A percentile compares a stretch with the other conserved stretches of the same genome.
These are phyloP conservation scores for Parochlus steinenii DNA, from an alignment of 2,888 invertebrate genomes.

Conservation along the genomic window DNA sequence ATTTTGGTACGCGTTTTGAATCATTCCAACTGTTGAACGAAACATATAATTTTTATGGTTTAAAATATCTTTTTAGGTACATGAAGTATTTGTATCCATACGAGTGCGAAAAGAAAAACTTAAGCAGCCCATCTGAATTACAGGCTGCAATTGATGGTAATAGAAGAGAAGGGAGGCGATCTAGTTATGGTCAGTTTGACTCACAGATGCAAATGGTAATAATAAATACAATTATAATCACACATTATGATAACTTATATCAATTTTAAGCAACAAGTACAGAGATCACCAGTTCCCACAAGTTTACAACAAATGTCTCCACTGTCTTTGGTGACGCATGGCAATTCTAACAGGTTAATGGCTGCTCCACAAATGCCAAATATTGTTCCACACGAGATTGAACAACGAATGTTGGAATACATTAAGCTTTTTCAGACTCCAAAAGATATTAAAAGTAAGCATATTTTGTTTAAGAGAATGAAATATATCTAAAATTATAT, in stretches of 20 bases:
- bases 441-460: conserved; percentile 25
- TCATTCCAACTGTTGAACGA: too few species aligned
- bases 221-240: neutral
- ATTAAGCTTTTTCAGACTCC: conserved; percentile 46
- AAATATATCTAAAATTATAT: conserved; percentile 28
- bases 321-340: conserved; percentile 48
- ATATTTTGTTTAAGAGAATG: conserved; percentile 24
- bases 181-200: conserved; percentile 4
- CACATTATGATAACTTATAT: neutral
- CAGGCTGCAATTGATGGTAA: conserved; percentile 12
- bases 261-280: conserved; percentile 33
- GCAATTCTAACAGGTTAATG: conserved; percentile 31
- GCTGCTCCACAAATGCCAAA: conserved; percentile 36
- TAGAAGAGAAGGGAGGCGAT: conserved; percentile 11
- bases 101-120: conserved; percentile 10
- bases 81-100: conserved; percentile 12
- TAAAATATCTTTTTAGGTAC: too few species aligned
- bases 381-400: conserved; percentile 50
- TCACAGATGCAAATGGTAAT: conserved; percentile 4
- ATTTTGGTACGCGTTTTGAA: too few species aligned
- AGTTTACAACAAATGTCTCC: conserved; percentile 55
- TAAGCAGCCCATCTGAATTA: conserved; percentile 5
- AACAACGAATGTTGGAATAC: conserved; percentile 63
- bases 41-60: too few species aligned
- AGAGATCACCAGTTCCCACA: conserved; percentile 41